Base-by-base conservation (phyloP, 2,113 vertebrate genomes). In the Scomber colias region DNA sequence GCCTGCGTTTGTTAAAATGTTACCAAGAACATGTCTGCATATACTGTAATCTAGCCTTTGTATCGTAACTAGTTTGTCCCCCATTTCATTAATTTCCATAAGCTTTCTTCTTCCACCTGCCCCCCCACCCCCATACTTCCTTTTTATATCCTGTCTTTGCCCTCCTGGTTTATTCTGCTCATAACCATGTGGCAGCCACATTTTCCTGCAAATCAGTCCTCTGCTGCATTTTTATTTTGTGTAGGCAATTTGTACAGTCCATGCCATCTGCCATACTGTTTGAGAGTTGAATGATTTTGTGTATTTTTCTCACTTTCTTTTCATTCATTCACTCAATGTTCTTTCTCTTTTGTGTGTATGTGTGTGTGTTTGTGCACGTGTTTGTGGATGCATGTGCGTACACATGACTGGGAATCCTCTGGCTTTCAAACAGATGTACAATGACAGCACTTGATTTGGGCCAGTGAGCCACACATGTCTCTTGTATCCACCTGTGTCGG, bases 391-490 rank as follows among this genome's bases (percentile, higher is more conserved):
- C 8, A 51, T 57, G 71, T 57, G 60, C 54, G 44, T 44, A 53
- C 54, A 61, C 77, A 31, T 81, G 59, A 46, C 57, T 70, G 48
- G 69, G 64, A 70, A 83, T 83, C 19, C 40, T 77, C 55, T 64
- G 57, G 77, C 74, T 82, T 77, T 14, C 82, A 90, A 90, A 90
- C 92, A 91, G 92, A 87, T 92, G 88, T 89, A 74, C 79, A 73
- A 24, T 93, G 94, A 93, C 94, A 93, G 89, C 57, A 67, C 81
- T 82, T 89, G 90, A 94, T 92, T 90, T 93, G 92, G 90, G 87
- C 92, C 90, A 91, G 75, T 79, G 90, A 92, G 90, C 89, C 86
- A 87, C 79, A 51, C 80, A 79, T 87, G 84, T 90, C 76, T 91
- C 79, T 71, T 66, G 73, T 76, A 80, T 85, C 84, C 79, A 85